Evolutionary conservation across 2,888 invertebrate species (phyloP).

Genomic region (Iphiclides podalirius): DNA sequence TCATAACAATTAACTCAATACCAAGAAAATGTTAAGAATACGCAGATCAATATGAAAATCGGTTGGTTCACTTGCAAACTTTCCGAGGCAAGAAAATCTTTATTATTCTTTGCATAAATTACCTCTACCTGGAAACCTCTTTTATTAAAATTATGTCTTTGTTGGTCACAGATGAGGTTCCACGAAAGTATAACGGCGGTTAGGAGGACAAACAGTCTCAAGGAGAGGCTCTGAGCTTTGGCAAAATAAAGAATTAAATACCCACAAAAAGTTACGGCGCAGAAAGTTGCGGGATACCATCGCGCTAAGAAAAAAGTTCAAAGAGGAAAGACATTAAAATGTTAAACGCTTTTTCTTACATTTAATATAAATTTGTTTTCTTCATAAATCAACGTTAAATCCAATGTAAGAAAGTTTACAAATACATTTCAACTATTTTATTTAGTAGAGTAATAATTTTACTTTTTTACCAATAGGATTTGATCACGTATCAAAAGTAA

Average conservation of each 20-base stretch:
- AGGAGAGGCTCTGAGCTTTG: conserved; percentile 12
- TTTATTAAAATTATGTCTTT: conserved; percentile 16
- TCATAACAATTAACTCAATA: too few species aligned
- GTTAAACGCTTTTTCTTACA: not conserved
- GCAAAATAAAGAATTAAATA: conserved; percentile 22
- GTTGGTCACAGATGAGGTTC: conserved; percentile 15
- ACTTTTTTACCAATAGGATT: too few species aligned
- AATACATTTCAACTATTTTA: too few species aligned
- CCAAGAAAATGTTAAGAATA: too few species aligned
- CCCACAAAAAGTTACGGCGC: conserved; percentile 19
- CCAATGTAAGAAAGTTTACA: too few species aligned
- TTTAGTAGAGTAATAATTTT: too few species aligned
- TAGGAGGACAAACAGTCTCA: conserved; percentile 13
- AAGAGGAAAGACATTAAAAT: conserved; percentile 9
- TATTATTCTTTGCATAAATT: conserved; percentile 4
- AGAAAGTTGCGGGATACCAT: conserved; percentile 13
- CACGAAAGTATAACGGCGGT: conserved; percentile 13
- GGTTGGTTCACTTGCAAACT: not conserved
- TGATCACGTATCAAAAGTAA: too few species aligned
- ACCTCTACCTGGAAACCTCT: not conserved
- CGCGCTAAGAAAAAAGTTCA: conserved; percentile 11
- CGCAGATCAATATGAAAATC: not conserved
- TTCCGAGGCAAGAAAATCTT: not conserved
- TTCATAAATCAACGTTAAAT: too few species aligned
- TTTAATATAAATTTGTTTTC: not conserved